Percentiles rank a stretch among this genome's conserved stretches.
Evolutionary conservation across 2,113 vertebrate genomes (phyloP).

Genomic region (Casuarius casuarius): DNA sequence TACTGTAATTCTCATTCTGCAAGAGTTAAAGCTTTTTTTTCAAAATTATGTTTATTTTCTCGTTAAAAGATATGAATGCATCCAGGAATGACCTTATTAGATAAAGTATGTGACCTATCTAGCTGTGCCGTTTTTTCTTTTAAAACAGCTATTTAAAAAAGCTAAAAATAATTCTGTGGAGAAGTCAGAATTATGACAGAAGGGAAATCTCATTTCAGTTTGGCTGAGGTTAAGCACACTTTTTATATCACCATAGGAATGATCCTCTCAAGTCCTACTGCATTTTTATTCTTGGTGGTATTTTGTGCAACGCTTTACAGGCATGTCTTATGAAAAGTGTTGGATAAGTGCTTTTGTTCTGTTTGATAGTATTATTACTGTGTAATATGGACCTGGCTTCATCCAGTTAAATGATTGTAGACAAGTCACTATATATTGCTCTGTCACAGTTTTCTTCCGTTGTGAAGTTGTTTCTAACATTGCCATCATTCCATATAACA

Average conservation of each 20-base stretch:
- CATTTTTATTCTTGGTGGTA: not conserved
- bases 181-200: not conserved
- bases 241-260: not conserved
- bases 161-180: not conserved
- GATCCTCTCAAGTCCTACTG: not conserved
- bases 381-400: not conserved
- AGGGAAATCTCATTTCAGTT: not conserved
- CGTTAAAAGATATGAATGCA: not conserved
- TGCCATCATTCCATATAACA: not conserved
- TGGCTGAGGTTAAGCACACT: not conserved
- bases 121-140: not conserved
- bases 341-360: not conserved
- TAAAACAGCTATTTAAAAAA: not conserved
- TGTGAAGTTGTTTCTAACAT: not conserved
- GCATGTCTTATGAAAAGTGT: not conserved
- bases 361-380: not conserved
- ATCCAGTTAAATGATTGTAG: not conserved
- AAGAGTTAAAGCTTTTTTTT: not conserved
- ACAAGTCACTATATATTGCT: not conserved
- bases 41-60: not conserved
- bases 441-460: not conserved
- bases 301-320: not conserved
- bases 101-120: accelerated
- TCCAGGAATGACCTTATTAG: not conserved
- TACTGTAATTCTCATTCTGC: not conserved